Conservation (phyloP, 2,113 vertebrate species). For the Mus musculus region DNA sequence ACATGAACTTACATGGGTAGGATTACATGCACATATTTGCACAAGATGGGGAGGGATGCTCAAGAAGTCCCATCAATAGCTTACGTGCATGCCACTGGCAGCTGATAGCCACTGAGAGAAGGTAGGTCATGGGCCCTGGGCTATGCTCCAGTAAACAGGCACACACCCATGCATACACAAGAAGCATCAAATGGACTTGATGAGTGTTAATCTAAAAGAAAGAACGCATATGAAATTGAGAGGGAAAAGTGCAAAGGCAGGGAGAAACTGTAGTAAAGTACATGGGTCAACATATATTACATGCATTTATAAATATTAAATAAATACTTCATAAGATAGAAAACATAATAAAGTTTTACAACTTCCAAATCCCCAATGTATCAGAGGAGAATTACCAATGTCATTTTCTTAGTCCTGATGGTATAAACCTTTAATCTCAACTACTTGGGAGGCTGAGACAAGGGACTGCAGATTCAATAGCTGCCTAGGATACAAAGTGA, state of each 20-base stretch:
- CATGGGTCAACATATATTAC: not conserved
- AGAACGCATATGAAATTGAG: not conserved
- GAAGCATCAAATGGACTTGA: not conserved
- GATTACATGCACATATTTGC: not conserved
- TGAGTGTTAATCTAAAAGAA: not conserved
- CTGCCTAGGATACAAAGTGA: not conserved
- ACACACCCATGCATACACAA: not conserved
- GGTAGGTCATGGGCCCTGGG: not conserved
- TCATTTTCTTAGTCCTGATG: not conserved
- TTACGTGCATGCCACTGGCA: not conserved
- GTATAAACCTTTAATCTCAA: not conserved
- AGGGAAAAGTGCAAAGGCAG: not conserved
- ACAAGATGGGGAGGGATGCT: not conserved
- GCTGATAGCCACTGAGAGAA: not conserved
- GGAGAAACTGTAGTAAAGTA: not conserved
- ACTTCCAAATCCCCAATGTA: slow-evolving; percentile 20
- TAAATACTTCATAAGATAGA: not conserved
- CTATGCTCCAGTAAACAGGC: not conserved
- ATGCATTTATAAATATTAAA: not conserved
- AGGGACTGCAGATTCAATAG: not conserved
- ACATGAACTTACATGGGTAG: not conserved
- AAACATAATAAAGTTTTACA: slow-evolving; percentile 15
- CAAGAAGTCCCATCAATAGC: not conserved
- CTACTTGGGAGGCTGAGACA: not conserved
- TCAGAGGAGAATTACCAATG: not conserved